phyloP scores from a whole-genome alignment of 2,888 invertebrate species.

The Galerucella pusilla region DNA sequence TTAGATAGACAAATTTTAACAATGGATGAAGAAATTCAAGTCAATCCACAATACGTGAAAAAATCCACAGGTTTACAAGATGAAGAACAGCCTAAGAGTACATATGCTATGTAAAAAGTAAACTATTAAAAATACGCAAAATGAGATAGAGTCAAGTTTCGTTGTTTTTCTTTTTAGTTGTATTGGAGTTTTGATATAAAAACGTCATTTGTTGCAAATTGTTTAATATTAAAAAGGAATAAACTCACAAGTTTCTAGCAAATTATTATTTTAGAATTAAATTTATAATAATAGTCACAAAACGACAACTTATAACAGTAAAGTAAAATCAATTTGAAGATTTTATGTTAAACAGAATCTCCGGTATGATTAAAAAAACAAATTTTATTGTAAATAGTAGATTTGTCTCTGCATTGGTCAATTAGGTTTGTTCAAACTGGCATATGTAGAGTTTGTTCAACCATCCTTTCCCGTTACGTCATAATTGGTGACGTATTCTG shows the following conservation, averaged over 20 bases:
- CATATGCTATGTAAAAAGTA: slow-evolving; percentile 63
- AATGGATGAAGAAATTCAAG: slow-evolving; percentile 95
- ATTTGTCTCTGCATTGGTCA: background rate
- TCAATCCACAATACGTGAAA: slow-evolving; percentile 81
- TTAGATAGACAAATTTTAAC: slow-evolving; percentile 88
- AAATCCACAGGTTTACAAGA: slow-evolving; percentile 64
- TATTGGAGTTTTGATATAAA: slow-evolving; percentile 9
- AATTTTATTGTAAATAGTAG: background rate
- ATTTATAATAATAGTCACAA: background rate
- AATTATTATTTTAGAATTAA: background rate
- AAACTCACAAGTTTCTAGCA: background rate
- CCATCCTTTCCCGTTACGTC: too few relatives aligned
- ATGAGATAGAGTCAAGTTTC: slow-evolving; percentile 3
- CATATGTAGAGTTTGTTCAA: too few relatives aligned
- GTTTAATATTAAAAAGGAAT: background rate
- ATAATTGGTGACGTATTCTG: too few relatives aligned
- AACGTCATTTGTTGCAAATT: background rate
- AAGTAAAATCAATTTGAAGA: background rate
- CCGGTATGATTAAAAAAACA: background rate
- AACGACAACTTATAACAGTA: background rate
- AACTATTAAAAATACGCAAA: slow-evolving; percentile 8
- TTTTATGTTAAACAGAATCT: background rate
- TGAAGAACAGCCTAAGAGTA: slow-evolving; percentile 64
- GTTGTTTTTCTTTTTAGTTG: slow-evolving; percentile 7
- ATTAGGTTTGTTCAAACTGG: too few relatives aligned